Evolutionary conservation across 2,888 invertebrate genomes (phyloP), one percentile per base, ranked within the genome.

Genomic region (Polydrusus cervinus): DNA sequence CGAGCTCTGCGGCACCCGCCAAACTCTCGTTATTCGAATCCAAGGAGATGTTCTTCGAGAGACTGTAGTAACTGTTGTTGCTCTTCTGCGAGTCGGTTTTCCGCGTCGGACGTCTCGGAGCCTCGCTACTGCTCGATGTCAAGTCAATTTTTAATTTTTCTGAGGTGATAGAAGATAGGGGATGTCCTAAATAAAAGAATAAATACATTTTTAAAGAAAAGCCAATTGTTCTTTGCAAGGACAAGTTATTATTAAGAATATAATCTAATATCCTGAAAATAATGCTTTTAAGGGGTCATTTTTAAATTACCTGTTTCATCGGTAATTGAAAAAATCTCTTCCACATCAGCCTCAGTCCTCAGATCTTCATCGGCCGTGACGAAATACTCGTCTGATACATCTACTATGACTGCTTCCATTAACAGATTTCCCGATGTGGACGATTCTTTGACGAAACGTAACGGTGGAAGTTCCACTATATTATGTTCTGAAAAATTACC

Each of bases 361-460:
- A 94, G 88, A 84, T 96, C 96, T 82, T 95, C 95, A 83, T 95
- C 95, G 3, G 92, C 92, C n/a, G 92, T 89, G 0, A 90, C 90
- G 82, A 95, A 96, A 82, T 94, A 95, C 79, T 96, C 95, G 0
- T 95, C 94, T 0, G 94, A 93, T 0, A 97, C 95, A 79, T 97
- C 97, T 67, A 97, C 96, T 13, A 97, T 93, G 30, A 96, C 94
- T 0, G 97, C 97, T 88, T 97, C 96, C 95, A 97, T 95, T 0
- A 95, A 86, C 0, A 97, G 88, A 84, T 96, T 95, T 6, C 96
- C 95, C 0, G 95, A 95, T 9, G 93, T 95, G 0, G 96, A 95
- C 0, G 96, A 94, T 89, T 97, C 96, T 86, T 96, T 96, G 0
- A 95, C 93, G 86, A 97, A 97, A 77, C 96, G 89, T 81, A 97